Conservation (phyloP, 2,888 invertebrate species). For the Noctua janthina region DNA sequence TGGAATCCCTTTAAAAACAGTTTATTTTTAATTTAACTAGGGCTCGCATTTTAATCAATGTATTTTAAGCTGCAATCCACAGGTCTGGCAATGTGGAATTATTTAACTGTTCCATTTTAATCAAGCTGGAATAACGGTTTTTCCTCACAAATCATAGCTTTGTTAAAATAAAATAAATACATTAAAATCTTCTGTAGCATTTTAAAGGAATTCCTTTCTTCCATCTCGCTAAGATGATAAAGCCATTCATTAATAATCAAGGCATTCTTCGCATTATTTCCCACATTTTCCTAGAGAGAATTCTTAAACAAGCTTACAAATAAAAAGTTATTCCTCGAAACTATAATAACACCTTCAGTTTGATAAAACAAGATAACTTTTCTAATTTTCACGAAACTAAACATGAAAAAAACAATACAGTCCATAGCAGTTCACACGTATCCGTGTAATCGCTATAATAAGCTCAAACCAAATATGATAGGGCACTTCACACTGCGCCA, state of each 20-base stretch:
- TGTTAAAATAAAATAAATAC: background rate
- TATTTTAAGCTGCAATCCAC: conserved; percentile 18
- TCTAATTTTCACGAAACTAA: conserved; percentile 19
- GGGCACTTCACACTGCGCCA: conserved; percentile 10
- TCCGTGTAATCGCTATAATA: conserved; percentile 10
- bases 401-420: conserved; percentile 19
- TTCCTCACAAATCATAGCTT: background rate
- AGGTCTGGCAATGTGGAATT: conserved; percentile 1
- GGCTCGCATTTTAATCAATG: conserved; percentile 15
- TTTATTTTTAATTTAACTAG: conserved; percentile 37
- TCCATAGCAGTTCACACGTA: conserved; percentile 15
- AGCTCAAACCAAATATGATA: conserved; percentile 25
- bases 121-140: background rate
- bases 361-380: conserved; percentile 34
- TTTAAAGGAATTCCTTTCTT: conserved; percentile 10
- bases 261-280: conserved; percentile 12
- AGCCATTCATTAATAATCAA: conserved; percentile 26
- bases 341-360: conserved; percentile 8
- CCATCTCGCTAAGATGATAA: background rate
- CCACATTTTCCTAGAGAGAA: conserved; percentile 8
- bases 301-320: background rate
- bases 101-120: background rate
- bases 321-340: conserved; percentile 2
- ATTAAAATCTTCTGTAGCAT: background rate
- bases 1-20: conserved; percentile 30